phyloP scores from a whole-genome alignment of 2,888 invertebrate genomes.

The Yponomeuta sedellus region DNA sequence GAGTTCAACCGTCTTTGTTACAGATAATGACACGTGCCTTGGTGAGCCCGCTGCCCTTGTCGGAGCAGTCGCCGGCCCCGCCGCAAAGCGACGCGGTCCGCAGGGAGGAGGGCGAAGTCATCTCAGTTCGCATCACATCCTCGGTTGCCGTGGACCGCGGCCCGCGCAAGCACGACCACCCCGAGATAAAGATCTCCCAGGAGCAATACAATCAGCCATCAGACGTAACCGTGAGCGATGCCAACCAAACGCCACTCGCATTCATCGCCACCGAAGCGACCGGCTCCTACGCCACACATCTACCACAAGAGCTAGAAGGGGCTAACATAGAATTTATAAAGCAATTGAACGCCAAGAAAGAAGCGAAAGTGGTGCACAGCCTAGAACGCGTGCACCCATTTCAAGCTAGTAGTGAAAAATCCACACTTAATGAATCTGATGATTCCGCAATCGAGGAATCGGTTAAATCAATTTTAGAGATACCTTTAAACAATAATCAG shows the following conservation, averaged over 20 bases:
- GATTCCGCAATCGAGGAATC: slow-evolving; percentile 52
- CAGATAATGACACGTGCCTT: slow-evolving; percentile 54
- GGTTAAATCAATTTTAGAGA: slow-evolving; percentile 36
- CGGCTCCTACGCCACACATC: slow-evolving; percentile 28
- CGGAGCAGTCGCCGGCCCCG: slow-evolving; percentile 12
- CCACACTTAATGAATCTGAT: slow-evolving; percentile 34
- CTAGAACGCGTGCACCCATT: slow-evolving; percentile 56
- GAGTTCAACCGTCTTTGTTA: neutral
- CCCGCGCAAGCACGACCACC: slow-evolving; percentile 22
- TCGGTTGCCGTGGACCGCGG: slow-evolving; percentile 76
- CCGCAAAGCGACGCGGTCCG: slow-evolving; percentile 13
- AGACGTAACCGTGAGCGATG: neutral
- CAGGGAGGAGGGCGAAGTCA: slow-evolving; percentile 58
- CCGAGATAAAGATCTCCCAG: neutral
- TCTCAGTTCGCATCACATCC: slow-evolving; percentile 77
- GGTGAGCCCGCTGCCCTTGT: slow-evolving; percentile 44
- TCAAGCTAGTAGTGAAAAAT: slow-evolving; percentile 68
- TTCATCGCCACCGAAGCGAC: neutral
- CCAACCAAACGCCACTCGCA: neutral
- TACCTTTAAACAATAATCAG: slow-evolving; percentile 29
- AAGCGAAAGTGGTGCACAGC: slow-evolving; percentile 42
- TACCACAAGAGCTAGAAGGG: slow-evolving; percentile 55
- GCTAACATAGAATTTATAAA: slow-evolving; percentile 71
- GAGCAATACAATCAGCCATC: neutral
- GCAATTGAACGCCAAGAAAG: slow-evolving; percentile 63